Percentiles rank a stretch among this genome's conserved stretches.
These are phyloP conservation scores for Rhamphomyia laevipes DNA, from an alignment of 2,888 invertebrate species.

Conservation along the genomic window DNA sequence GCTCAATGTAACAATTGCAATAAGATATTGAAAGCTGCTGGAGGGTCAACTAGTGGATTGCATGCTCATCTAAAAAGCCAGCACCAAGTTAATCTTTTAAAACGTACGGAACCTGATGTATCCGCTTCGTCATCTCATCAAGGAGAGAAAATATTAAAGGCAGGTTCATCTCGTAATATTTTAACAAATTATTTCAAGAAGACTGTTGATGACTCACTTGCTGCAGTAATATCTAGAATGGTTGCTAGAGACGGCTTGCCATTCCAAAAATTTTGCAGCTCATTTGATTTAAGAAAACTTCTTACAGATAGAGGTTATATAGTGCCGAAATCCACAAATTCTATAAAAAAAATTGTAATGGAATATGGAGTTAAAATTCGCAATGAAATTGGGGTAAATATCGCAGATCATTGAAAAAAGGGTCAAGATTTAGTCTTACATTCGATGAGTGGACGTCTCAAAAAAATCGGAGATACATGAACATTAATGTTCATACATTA, in stretches of 20 bases:
- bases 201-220: neutral
- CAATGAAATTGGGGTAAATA: neutral
- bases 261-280: neutral
- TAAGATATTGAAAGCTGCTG: neutral
- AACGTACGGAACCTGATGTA: neutral
- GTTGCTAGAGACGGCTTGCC: neutral
- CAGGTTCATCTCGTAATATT: neutral
- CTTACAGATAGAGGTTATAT: neutral
- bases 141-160: neutral
- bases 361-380: neutral
- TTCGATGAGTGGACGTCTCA: neutral
- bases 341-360: neutral
- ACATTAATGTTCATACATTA: neutral
- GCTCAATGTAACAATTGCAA: neutral
- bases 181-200: neutral
- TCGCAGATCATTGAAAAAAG: neutral
- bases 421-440: neutral
- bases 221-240: neutral
- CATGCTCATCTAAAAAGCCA: neutral
- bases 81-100: neutral
- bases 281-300: neutral
- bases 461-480: neutral
- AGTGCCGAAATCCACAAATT: conserved; percentile 1
- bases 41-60: neutral
- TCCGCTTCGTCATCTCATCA: neutral